A percentile compares a stretch with the other conserved stretches of the same genome.
Evolutionary conservation across 2,797 vertebrate species (phyloP).

Genomic region (Melanotaenia pygmaea): DNA sequence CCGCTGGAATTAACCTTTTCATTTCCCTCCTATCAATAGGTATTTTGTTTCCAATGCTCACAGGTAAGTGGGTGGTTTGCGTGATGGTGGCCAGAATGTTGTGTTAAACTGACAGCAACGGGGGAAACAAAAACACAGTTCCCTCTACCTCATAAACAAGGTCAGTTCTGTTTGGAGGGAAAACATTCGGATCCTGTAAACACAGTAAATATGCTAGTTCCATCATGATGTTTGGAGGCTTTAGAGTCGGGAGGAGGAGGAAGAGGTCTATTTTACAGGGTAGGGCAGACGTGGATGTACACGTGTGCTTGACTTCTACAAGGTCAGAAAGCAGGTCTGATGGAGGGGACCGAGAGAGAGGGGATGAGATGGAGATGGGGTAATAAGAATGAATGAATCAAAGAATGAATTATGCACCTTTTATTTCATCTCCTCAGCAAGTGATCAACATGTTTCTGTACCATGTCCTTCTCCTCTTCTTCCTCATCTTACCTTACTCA

Average conservation of each 20-base stretch:
- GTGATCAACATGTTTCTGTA: neutral
- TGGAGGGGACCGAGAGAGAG: conserved; percentile 6
- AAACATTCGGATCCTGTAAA: conserved; percentile 78
- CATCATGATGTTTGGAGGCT: conserved; percentile 47
- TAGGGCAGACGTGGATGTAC: conserved; percentile 36
- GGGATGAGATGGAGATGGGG: neutral
- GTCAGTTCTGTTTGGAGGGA: conserved; percentile 67
- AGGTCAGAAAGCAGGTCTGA: conserved; percentile 48
- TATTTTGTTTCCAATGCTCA: conserved; percentile 46
- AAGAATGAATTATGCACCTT: conserved; percentile 18
- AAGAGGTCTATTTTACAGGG: conserved; percentile 36
- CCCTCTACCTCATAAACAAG: conserved; percentile 72
- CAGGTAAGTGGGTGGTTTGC: conserved; percentile 59
- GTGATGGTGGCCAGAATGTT: conserved; percentile 53
- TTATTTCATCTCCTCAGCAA: neutral
- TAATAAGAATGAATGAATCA: conserved; percentile 11
- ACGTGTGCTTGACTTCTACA: conserved; percentile 39
- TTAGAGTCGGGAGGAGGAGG: conserved; percentile 24
- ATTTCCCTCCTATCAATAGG: conserved; percentile 43
- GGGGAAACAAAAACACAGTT: conserved; percentile 44
- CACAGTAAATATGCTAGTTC: conserved; percentile 47
- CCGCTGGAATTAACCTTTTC: conserved; percentile 18
- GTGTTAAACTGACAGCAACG: conserved; percentile 67
- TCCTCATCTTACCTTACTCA: conserved; percentile 49
- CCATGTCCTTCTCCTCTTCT: conserved; percentile 45